Conservation (phyloP, 1,140 invertebrate genomes). For the Nilaparvata lugens region DNA sequence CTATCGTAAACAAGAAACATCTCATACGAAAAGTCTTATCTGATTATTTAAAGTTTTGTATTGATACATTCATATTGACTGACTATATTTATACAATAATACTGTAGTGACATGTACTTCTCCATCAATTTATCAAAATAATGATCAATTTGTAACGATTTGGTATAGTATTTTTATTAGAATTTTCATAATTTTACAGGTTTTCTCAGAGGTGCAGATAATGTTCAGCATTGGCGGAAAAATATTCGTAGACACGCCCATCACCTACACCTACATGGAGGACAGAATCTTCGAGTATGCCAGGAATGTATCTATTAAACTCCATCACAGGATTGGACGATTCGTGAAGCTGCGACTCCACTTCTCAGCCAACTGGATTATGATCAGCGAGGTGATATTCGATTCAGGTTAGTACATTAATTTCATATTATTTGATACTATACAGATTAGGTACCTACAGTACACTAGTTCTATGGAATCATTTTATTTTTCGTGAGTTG, state of each 20-base stretch:
- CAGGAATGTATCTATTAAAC: slow-evolving; percentile 71
- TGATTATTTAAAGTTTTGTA: too few relatives aligned
- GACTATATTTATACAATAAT: too few relatives aligned
- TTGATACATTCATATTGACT: too few relatives aligned
- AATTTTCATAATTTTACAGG: slow-evolving; percentile 47
- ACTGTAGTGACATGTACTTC: too few relatives aligned
- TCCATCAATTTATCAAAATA: too few relatives aligned
- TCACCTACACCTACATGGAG: slow-evolving; percentile 61
- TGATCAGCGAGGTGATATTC: slow-evolving; percentile 80
- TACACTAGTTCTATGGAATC: too few relatives aligned
- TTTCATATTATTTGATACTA: not conserved
- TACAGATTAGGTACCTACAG: too few relatives aligned
- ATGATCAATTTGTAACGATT: too few relatives aligned
- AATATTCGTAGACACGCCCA: slow-evolving; percentile 63
- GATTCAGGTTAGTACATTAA: slow-evolving; percentile 52
- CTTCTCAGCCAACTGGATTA: slow-evolving; percentile 79
- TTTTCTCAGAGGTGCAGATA: slow-evolving; percentile 67
- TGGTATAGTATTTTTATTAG: too few relatives aligned
- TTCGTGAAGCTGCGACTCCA: slow-evolving; percentile 71
- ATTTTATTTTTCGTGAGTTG: too few relatives aligned
- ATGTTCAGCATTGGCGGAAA: slow-evolving; percentile 75
- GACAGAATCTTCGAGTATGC: slow-evolving; percentile 75
- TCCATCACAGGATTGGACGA: slow-evolving; percentile 71
- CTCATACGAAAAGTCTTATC: too few relatives aligned
- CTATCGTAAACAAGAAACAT: too few relatives aligned